phyloP scores from a whole-genome alignment of 2,888 invertebrate species.

The Xanthia togata region DNA sequence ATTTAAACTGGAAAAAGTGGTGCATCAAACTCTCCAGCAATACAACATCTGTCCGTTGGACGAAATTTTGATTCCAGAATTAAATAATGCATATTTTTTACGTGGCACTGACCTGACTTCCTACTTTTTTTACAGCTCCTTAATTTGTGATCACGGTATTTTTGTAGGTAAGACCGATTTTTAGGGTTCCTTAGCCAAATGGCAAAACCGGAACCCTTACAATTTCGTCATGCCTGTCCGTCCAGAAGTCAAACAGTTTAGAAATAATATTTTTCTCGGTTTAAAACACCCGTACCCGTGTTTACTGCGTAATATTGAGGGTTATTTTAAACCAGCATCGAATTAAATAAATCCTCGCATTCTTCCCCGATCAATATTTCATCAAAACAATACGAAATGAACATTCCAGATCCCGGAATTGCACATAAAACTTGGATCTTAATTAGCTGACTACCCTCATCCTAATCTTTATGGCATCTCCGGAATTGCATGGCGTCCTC shows the following conservation, averaged over 20 bases:
- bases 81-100: too few species aligned
- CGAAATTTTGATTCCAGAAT: too few species aligned
- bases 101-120: too few species aligned
- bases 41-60: too few species aligned
- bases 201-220: not conserved
- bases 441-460: constrained; percentile 49
- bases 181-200: not conserved
- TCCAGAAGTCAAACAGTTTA: not conserved
- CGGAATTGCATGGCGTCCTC: constrained; percentile 42
- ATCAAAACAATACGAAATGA: constrained; percentile 42
- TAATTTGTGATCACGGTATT: not conserved
- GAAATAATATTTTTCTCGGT: not conserved
- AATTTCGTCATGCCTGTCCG: not conserved
- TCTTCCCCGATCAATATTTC: constrained; percentile 1
- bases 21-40: too few species aligned
- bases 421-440: constrained; percentile 58
- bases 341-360: not conserved
- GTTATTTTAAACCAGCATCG: not conserved
- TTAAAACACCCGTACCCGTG: not conserved
- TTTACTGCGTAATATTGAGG: not conserved
- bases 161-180: not conserved
- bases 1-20: too few species aligned
- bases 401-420: constrained; percentile 12
- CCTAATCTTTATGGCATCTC: constrained; percentile 62
- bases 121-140: too few species aligned